Conservation (phyloP, 92 coral and sea anemone genomes). For the Actinostola sp. region DNA sequence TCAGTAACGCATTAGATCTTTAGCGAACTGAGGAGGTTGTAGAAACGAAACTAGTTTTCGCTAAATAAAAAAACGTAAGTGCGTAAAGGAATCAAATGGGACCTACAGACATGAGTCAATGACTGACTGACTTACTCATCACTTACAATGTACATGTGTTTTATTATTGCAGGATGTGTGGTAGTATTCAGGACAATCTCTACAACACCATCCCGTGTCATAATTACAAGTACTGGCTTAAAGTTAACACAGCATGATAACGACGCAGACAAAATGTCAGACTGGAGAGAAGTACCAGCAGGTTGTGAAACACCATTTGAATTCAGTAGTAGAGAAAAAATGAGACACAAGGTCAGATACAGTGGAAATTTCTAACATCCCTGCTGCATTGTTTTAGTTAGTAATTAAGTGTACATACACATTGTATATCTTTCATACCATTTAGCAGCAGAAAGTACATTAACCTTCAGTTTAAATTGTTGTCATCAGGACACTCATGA, state of each 20-base stretch:
- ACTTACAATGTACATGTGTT: background rate
- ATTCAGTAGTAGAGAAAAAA: slow-evolving; percentile 86
- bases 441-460: too few species aligned
- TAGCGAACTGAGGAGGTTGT: too few species aligned
- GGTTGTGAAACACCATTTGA: slow-evolving; percentile 91
- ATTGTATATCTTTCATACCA: too few species aligned
- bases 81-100: too few species aligned
- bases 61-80: too few species aligned
- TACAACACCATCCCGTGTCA: slow-evolving; percentile 88
- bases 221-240: slow-evolving; percentile 90
- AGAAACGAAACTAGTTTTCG: too few species aligned
- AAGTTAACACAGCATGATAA: slow-evolving; percentile 70
- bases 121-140: background rate
- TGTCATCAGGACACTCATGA: slow-evolving; percentile 88
- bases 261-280: slow-evolving; percentile 81
- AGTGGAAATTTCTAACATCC: too few species aligned
- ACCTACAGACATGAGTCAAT: too few species aligned
- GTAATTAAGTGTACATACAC: too few species aligned
- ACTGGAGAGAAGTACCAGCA: slow-evolving; percentile 87
- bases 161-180: slow-evolving; percentile 62
- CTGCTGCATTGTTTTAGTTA: too few species aligned
- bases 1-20: too few species aligned
- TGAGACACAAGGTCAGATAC: slow-evolving; percentile 83
- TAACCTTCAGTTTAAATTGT: too few species aligned
- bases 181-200: slow-evolving; percentile 88